Evolutionary conservation across 1,140 invertebrate species (phyloP), one percentile per base, ranked within the genome.

Genomic region (Drosophila simulans): DNA sequence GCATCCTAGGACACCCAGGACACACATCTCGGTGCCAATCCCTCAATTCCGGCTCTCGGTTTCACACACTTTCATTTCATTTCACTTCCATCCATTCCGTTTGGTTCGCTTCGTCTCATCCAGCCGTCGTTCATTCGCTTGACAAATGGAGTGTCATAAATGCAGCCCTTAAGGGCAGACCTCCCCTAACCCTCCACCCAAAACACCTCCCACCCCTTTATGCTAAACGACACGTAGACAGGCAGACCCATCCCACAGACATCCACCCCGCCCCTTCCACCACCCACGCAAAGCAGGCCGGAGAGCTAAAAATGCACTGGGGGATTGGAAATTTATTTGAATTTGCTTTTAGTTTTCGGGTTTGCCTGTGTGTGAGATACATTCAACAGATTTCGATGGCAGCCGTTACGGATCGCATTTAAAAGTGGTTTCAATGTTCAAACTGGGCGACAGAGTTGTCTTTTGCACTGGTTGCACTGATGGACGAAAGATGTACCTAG

Each of bases 71-170:
- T 84, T 84, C 80, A 80, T 64, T 64, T 48, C 46, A 73, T 63
- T 65, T 65, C 71, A 40, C 53, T 43, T 65, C 58, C 71, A 65
- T 48, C 71, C 72, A 75, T 72, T 72, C 60, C 70, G 54, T 58
- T 52, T 20, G 64, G 13, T 53, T 40, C 63, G 43, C 34, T 40
- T 48, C 66, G 63, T 75, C 74, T 84, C 59, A 75, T 69, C 73
- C 73, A 80, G 70, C 70, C 53, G 64, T 72, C 85, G 85, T 77
- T 83, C 82, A 79, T 79, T 88, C 85, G 78, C 86, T 73, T 90
- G 85, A 90, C 85, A 90, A 90, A 90, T 90, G 85, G 85, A 90
- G 86, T 90, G 85, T 90, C 85, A 90, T 90, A 90, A 90, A 90
- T 90, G 85, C 80, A 90, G 86, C 85, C 85, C 85, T 90, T 86